Evolutionary conservation across 2,113 vertebrate genomes (phyloP).

Genomic region (Syrrhaptes paradoxus): DNA sequence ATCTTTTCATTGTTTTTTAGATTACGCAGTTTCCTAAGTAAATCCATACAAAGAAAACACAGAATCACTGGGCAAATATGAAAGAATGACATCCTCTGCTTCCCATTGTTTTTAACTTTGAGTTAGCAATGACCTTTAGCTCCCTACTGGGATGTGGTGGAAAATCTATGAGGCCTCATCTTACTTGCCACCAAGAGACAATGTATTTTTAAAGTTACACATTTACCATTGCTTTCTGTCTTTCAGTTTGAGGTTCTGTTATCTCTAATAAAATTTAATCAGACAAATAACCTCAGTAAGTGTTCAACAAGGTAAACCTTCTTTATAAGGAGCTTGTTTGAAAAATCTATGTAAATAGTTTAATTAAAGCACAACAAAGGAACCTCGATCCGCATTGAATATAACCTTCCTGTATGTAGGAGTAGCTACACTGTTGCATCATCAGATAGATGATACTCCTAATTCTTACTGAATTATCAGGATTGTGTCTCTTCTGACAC

Average conservation of each 20-base stretch:
- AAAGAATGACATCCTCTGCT: slow-evolving; percentile 53
- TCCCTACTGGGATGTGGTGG: slow-evolving; percentile 56
- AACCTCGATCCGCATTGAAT: accelerated
- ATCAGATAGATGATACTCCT: background rate
- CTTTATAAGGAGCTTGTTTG: background rate
- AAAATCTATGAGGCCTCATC: slow-evolving; percentile 53
- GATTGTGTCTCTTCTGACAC: background rate
- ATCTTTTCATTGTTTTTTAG: background rate
- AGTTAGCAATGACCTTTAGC: slow-evolving; percentile 69
- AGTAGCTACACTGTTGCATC: background rate
- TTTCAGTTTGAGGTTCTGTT: background rate
- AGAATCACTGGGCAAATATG: slow-evolving; percentile 52
- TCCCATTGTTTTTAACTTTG: slow-evolving; percentile 66
- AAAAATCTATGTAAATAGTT: background rate
- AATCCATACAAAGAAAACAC: slow-evolving; percentile 57
- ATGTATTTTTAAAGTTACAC: slow-evolving; percentile 46
- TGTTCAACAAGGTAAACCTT: background rate
- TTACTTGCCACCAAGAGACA: slow-evolving; percentile 41
- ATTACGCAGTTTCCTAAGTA: slow-evolving; percentile 54
- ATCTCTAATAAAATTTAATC: slow-evolving; percentile 27
- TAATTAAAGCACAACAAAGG: background rate
- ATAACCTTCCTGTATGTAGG: background rate
- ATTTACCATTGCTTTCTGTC: slow-evolving; percentile 44
- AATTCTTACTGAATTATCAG: background rate
- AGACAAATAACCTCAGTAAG: background rate